Evolutionary conservation across 2,888 invertebrate genomes (phyloP).

Genomic region (Willowsia nigromaculata): DNA sequence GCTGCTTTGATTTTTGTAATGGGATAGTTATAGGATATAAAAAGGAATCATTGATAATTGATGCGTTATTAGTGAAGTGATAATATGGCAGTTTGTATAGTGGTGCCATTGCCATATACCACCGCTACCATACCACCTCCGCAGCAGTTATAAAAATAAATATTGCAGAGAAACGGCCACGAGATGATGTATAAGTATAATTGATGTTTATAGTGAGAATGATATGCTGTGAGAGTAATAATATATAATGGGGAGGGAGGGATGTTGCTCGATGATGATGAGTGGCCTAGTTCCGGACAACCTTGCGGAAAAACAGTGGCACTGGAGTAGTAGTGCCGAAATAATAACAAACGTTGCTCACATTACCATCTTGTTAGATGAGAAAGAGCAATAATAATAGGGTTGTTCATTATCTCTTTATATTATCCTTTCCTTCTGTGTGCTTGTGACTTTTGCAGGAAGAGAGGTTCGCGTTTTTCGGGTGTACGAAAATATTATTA

Average conservation of each 20-base stretch:
- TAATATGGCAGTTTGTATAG: constrained; percentile 2
- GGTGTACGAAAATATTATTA: no score
- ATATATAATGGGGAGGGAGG: neutral
- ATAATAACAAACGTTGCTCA: neutral
- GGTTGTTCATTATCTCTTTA: constrained; percentile 56
- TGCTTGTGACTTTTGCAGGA: neutral
- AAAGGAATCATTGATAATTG: constrained; percentile 33
- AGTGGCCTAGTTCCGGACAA: constrained; percentile 65
- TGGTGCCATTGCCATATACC: neutral
- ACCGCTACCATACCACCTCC: neutral
- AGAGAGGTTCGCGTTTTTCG: neutral
- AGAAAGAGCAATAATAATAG: neutral
- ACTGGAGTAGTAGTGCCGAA: constrained; percentile 17
- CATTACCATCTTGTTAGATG: neutral
- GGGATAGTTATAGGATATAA: neutral
- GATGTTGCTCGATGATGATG: constrained; percentile 24
- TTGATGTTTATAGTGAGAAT: neutral
- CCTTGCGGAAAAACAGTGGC: constrained; percentile 52
- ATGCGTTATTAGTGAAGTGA: constrained; percentile 9
- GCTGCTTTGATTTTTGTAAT: neutral
- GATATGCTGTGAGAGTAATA: neutral
- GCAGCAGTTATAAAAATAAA: constrained; percentile 23
- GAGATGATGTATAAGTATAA: neutral
- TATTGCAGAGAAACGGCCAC: neutral
- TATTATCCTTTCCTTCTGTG: neutral